Conservation (phyloP, 2,888 invertebrate genomes). For the Dorcus hopei region DNA sequence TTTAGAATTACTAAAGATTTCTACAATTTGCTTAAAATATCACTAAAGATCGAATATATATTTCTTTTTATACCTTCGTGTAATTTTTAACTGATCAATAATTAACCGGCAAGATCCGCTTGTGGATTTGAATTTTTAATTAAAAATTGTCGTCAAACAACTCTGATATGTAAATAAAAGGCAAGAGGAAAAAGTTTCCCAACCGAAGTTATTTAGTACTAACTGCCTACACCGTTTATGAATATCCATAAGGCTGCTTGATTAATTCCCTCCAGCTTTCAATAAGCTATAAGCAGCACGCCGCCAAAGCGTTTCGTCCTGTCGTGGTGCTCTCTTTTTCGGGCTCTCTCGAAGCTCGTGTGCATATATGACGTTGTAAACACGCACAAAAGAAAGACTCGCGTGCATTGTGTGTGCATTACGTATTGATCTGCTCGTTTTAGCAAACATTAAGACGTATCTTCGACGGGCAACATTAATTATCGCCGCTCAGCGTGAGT, state of each 20-base stretch:
- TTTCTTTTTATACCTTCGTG: too few relatives aligned
- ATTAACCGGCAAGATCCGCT: too few relatives aligned
- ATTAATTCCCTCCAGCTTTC: slow-evolving; percentile 20
- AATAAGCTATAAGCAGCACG: slow-evolving; percentile 14
- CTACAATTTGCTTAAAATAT: too few relatives aligned
- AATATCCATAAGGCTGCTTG: slow-evolving; percentile 19
- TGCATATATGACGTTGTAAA: neutral
- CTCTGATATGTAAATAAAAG: neutral
- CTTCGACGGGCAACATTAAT: neutral
- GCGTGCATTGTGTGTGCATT: neutral
- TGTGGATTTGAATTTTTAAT: too few relatives aligned
- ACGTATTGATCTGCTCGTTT: neutral
- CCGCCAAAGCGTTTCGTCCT: slow-evolving; percentile 3
- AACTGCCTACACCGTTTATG: slow-evolving; percentile 20
- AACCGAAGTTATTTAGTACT: neutral
- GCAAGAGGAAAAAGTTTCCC: neutral
- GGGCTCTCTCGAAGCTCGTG: neutral
- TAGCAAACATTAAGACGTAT: neutral
- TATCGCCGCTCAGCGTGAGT: too few relatives aligned
- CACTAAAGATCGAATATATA: too few relatives aligned
- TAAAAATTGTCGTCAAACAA: too few relatives aligned
- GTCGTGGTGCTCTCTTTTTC: neutral
- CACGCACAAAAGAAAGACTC: neutral
- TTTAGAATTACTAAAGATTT: too few relatives aligned
- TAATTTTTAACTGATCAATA: too few relatives aligned